Evolutionary conservation across 2,797 vertebrate genomes (phyloP), one percentile per base, ranked within the genome.

Genomic region (Clarias laeviceps): DNA sequence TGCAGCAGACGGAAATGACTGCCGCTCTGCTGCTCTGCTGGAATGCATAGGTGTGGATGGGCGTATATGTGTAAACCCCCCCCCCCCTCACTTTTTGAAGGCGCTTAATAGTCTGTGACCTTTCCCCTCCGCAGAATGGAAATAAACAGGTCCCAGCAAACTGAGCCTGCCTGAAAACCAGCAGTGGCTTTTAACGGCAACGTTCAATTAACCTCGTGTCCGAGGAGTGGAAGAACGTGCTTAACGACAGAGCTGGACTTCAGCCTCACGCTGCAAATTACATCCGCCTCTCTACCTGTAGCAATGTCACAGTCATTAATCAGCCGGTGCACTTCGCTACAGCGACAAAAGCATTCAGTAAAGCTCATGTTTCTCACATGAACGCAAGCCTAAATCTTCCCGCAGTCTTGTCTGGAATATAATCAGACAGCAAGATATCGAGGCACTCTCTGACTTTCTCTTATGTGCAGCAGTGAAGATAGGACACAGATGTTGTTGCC

Each of bases 161-260:
- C 17, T 17, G 82, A 84, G 87, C 73, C 76, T 54, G 59, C 83
- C 87, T 34, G 77, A 84, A 85, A 86, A 87, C 77, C 57, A 27
- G 84, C 74, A 80, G 65, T 32, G 57, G 64, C 79, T 83, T 90
- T 88, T 77, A 88, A 89, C 45, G 83, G 81, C 84, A 91, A 88
- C 84, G 74, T 90, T 90, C 84, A 88, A 88, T 91, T 88, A 89
- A 91, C 87, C 84, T 85, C 32, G 83, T 82, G 88, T 89, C 84
- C 27, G 5, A 86, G 87, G 80, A 87, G 82, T 68, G n/a, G 88
- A 89, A 65, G 84, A 88, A 86, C 78, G 66, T 82, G 87, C 86
- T 85, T 88, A 90, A 90, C 83, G 86, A 84, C 84, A 77, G 74
- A 82, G 80, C 82, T 84, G 84, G 79, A 87, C 82, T 88, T 86